Evolutionary conservation across 1,140 invertebrate genomes (phyloP), one percentile per base, ranked within the genome.

Genomic region (Diorhabda sublineata): DNA sequence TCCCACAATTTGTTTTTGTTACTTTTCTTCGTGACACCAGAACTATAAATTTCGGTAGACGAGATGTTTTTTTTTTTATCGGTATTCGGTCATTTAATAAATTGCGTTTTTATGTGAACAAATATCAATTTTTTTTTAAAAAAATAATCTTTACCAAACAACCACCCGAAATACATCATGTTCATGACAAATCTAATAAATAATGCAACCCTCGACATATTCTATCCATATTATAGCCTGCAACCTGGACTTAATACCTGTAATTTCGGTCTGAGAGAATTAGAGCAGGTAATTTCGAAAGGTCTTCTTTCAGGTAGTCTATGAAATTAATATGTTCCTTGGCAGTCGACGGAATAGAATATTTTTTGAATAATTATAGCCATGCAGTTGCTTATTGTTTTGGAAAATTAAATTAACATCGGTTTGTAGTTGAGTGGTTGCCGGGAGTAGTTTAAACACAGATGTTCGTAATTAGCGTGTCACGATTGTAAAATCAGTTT

Each of bases 341-440:
- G 47, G 47, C 47, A 2, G 47, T n/a, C 47, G 47, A 52, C n/a
- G 6, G 47, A 52, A 52, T 52, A 52, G 47, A 52, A 52, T 52
- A 52, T 52, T n/a, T 52, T 52, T 52, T 8, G n/a, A 52, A 52
- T 52, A 52, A 52, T 52, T 52, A 52, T 52, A 52, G 47, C 47
- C 6, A n/a, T 52, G 58, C 2, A 26, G 58, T 42, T 59, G 58
- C 8, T 9, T 42, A 59, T 26, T 59, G 41, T 59, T 59, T 59
- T 42, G n/a, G 11, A 26, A 59, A 59, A 59, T 59, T 59, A 26
- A 26, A 59, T 26, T 26, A 59, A 3, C 41, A n/a, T 2, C 26
- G 41, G 58, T 59, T 59, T 59, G 58, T 59, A 59, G 58, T 59
- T 59, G 58, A 26, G 7, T 26, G 8, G 26, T 59, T 52, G n/a